Conservation (phyloP, 2,113 vertebrate genomes). For the Plecotus auritus region DNA sequence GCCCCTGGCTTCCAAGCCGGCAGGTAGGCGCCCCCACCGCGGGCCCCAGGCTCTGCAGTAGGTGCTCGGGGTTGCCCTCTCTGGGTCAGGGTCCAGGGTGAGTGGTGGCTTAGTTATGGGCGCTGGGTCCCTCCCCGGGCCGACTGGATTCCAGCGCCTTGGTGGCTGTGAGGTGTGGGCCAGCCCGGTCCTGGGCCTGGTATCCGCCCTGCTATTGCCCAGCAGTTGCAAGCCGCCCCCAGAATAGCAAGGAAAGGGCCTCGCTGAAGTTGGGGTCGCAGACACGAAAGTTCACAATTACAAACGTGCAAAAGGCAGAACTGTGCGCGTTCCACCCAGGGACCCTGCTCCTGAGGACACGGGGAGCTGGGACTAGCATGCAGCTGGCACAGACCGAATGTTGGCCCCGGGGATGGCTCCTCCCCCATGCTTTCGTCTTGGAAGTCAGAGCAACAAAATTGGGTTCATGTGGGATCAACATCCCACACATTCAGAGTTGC, state of each 20-base stretch:
- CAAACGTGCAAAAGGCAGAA: rapidly evolving
- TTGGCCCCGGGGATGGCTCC: background rate
- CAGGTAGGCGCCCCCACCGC: constrained; percentile 79
- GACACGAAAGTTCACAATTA: background rate
- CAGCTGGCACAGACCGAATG: rapidly evolving
- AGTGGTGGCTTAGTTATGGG: background rate
- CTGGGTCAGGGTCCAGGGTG: rapidly evolving
- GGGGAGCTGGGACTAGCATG: background rate
- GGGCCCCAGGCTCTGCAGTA: rapidly evolving
- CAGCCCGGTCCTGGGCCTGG: too few relatives aligned
- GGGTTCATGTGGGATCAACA: rapidly evolving
- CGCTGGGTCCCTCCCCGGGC: rapidly evolving
- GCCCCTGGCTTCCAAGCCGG: constrained; percentile 89
- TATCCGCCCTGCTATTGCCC: background rate
- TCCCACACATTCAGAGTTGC: rapidly evolving
- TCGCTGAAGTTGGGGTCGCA: background rate
- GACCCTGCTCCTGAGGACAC: too few relatives aligned
- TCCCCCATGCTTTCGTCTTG: background rate
- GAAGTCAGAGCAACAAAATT: background rate
- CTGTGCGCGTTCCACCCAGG: rapidly evolving
- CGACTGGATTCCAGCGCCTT: rapidly evolving
- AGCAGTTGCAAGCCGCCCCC: rapidly evolving
- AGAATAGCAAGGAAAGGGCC: too few relatives aligned
- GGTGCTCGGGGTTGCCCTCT: background rate
- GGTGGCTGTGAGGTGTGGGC: background rate